Conservation (phyloP, 2,113 vertebrate species). For the Muntiacus muntjak region DNA sequence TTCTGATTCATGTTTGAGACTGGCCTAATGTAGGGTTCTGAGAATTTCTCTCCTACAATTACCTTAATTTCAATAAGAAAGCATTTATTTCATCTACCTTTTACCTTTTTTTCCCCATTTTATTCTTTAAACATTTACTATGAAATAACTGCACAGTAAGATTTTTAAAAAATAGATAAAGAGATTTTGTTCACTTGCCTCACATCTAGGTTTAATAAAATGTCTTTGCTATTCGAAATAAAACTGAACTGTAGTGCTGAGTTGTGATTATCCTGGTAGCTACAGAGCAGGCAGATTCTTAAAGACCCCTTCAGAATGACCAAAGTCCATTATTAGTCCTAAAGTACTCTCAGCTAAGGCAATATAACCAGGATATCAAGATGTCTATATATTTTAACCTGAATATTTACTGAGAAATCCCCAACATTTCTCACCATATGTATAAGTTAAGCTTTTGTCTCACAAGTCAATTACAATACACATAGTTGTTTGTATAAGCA, state of each 20-base stretch:
- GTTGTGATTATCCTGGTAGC: neutral
- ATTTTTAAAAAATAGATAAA: neutral
- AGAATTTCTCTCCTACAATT: neutral
- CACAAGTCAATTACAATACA: neutral
- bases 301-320: neutral
- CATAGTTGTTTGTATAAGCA: neutral
- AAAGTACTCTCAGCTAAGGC: slow-evolving; percentile 11
- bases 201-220: neutral
- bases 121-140: neutral
- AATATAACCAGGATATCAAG: neutral
- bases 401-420: accelerated
- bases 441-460: neutral
- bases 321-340: neutral
- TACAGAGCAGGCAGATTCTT: neutral
- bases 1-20: neutral
- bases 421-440: accelerated
- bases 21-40: neutral
- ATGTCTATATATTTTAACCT: neutral
- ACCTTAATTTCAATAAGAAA: neutral
- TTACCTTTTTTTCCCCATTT: neutral
- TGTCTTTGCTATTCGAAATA: neutral
- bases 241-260: neutral
- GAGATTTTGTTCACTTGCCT: neutral
- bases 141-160: neutral
- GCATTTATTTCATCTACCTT: neutral